A percentile compares a stretch with the other conserved stretches of the same genome.
Conservation (phyloP, 2,113 vertebrate species). For the Oceanites oceanicus region DNA sequence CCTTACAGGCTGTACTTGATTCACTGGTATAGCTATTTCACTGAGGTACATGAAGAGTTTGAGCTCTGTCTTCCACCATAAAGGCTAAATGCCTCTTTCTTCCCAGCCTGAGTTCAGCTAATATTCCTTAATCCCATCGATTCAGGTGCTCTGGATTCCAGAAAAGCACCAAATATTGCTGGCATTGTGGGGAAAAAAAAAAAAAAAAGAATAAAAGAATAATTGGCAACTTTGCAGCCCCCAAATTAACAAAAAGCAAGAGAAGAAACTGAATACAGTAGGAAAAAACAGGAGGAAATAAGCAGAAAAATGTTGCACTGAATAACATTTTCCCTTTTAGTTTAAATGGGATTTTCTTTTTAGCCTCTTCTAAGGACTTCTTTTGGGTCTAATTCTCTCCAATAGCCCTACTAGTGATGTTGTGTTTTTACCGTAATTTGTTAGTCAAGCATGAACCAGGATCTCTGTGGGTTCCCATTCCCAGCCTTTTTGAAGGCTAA, state of each 20-base stretch:
- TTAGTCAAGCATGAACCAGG: constrained; percentile 63
- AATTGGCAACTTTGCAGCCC: not conserved
- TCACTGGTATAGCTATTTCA: not conserved
- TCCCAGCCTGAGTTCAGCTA: not conserved
- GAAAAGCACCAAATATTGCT: not conserved
- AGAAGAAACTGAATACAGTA: not conserved
- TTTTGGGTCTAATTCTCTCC: constrained; percentile 48
- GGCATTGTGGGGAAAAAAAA: too few species aligned
- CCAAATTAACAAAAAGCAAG: not conserved
- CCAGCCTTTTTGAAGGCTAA: constrained; percentile 31
- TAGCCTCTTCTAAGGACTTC: constrained; percentile 30
- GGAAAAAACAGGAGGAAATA: not conserved
- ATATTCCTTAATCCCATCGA: not conserved
- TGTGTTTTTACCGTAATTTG: constrained; percentile 59
- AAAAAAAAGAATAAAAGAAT: not conserved
- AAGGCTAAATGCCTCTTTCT: not conserved
- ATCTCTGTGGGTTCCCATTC: constrained; percentile 50
- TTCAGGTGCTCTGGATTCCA: not conserved
- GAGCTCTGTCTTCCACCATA: not conserved
- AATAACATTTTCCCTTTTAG: constrained; percentile 47
- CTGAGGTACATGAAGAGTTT: not conserved
- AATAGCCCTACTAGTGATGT: constrained; percentile 31
- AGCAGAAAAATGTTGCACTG: constrained; percentile 12
- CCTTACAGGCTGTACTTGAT: not conserved
- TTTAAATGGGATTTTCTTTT: constrained; percentile 45